phyloP scores from a whole-genome alignment of 2,113 vertebrate species.

The Paramormyrops kingsleyae region DNA sequence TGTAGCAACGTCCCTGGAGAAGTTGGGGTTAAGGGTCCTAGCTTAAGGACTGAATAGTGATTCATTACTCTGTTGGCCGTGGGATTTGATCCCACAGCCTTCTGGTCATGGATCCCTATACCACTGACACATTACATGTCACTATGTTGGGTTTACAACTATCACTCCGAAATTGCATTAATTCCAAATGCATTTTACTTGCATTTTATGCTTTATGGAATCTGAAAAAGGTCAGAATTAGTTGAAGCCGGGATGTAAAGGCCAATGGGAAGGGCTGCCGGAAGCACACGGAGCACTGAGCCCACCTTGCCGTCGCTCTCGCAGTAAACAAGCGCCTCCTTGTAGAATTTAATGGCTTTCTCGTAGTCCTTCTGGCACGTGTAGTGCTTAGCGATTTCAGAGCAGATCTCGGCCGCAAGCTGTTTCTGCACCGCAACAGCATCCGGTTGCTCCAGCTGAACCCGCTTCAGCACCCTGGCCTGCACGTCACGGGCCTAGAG shows the following conservation, averaged over 20 bases:
- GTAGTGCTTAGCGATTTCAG: conserved; percentile 89
- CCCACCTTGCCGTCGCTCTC: conserved; percentile 92
- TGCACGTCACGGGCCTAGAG: conserved; percentile 84
- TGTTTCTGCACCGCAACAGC: conserved; percentile 80
- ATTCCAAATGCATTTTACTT: not conserved
- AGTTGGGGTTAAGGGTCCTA: not conserved
- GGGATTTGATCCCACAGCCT: not conserved
- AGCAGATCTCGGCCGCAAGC: conserved; percentile 88
- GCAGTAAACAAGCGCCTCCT: conserved; percentile 95
- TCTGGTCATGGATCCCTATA: not conserved
- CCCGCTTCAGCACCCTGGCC: conserved; percentile 82
- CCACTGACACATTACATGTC: not conserved
- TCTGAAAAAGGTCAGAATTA: not conserved
- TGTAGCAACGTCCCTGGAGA: not conserved
- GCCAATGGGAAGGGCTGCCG: conserved; percentile 43
- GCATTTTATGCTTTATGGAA: not conserved
- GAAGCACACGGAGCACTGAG: conserved; percentile 50
- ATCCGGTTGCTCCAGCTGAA: conserved; percentile 85
- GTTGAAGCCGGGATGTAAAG: conserved; percentile 18
- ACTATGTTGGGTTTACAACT: not conserved
- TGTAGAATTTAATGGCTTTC: conserved; percentile 95
- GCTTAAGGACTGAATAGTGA: not conserved
- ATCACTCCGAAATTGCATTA: not conserved
- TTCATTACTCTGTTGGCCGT: not conserved
- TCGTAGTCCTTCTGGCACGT: conserved; percentile 86